These are phyloP conservation scores for Myocastor coypus DNA, from an alignment of 2,113 vertebrate genomes.

Conservation along the genomic window DNA sequence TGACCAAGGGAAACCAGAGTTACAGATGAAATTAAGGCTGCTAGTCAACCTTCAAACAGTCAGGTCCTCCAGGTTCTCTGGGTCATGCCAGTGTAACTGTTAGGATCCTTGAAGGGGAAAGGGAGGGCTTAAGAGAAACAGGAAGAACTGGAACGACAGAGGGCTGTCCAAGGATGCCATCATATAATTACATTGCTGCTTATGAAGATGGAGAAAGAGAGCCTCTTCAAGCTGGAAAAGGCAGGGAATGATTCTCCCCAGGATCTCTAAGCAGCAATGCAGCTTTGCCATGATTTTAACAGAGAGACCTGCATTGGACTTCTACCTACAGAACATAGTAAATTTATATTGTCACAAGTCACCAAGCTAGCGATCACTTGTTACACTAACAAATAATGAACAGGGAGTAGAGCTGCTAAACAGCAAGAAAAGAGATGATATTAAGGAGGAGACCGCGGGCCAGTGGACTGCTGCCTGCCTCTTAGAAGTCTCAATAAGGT, in stretches of 20 bases:
- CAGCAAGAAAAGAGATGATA: not conserved
- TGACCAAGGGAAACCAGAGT: not conserved
- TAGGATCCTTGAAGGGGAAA: not conserved
- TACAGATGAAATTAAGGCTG: not conserved
- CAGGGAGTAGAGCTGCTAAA: not conserved
- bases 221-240: not conserved
- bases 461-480: not conserved
- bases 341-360: too few species aligned
- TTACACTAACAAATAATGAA: not conserved
- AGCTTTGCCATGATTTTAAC: not conserved
- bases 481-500: not conserved
- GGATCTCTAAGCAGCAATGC: not conserved
- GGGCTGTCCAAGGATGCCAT: too few species aligned
- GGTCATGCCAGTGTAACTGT: not conserved
- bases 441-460: too few species aligned
- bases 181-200: not conserved
- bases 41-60: not conserved
- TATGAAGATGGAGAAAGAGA: not conserved
- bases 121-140: not conserved
- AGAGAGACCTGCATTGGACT: not conserved
- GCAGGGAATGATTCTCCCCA: not conserved
- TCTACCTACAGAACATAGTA: not conserved
- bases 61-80: not conserved
- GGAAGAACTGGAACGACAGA: too few species aligned
- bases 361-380: not conserved